Percentiles rank a stretch among this genome's conserved stretches.
These are phyloP conservation scores for Eufriesea mexicana DNA, from an alignment of 1,140 invertebrate species.

Conservation along the genomic window DNA sequence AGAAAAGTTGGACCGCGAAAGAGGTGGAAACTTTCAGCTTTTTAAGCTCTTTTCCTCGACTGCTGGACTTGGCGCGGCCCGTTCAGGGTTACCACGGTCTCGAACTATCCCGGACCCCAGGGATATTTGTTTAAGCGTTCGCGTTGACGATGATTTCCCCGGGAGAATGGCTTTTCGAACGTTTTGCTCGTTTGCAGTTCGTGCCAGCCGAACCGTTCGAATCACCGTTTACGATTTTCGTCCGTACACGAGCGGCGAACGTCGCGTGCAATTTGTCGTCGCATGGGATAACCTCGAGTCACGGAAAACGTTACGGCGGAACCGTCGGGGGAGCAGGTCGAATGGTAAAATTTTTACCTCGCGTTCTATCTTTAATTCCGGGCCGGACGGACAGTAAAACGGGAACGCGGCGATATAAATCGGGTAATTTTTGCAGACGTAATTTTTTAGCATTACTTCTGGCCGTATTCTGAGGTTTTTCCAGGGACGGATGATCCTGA, in stretches of 20 bases:
- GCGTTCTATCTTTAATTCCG: neutral
- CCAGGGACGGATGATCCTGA: slow-evolving; percentile 1
- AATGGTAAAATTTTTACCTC: neutral
- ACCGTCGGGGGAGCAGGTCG: neutral
- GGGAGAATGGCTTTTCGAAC: slow-evolving; percentile 15
- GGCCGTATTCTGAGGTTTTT: neutral
- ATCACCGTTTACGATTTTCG: neutral
- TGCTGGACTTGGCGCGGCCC: neutral
- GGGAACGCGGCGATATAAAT: neutral
- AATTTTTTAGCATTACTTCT: slow-evolving; percentile 12
- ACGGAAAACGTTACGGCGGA: too few species aligned
- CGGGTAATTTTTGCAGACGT: neutral
- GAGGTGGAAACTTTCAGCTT: slow-evolving; percentile 17
- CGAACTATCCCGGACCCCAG: neutral
- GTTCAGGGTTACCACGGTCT: slow-evolving; percentile 10
- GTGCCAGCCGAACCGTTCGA: neutral
- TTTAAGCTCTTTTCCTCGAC: slow-evolving; percentile 8
- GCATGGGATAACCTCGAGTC: too few species aligned
- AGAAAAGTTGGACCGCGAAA: neutral
- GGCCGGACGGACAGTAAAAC: neutral
- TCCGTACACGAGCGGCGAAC: too few species aligned
- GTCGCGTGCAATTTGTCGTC: too few species aligned
- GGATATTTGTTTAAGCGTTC: slow-evolving; percentile 38
- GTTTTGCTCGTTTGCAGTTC: slow-evolving; percentile 2
- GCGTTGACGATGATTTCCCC: slow-evolving; percentile 11